A percentile compares a stretch with the other conserved stretches of the same genome.
phyloP scores from a whole-genome alignment of 2,113 vertebrate genomes.

The rabbit (Oryctolagus cuniculus) region DNA sequence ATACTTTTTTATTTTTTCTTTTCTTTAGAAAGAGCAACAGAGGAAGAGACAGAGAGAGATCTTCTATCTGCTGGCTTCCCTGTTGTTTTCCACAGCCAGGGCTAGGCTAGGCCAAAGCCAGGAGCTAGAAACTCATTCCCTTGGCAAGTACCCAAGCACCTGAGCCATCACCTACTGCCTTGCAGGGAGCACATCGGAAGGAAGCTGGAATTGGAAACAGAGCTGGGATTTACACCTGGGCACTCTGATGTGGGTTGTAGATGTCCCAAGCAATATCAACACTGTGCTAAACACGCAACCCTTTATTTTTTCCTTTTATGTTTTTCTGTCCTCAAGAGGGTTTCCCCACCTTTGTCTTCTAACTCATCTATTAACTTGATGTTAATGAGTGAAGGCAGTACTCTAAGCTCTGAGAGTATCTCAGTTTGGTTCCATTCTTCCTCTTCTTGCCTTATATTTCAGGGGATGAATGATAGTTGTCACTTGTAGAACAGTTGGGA shows the following conservation, averaged over 20 bases:
- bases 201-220: too few relatives aligned
- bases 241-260: too few relatives aligned
- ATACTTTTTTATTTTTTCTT: not conserved
- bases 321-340: not conserved
- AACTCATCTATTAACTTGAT: not conserved
- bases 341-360: constrained; percentile 21
- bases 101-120: too few relatives aligned
- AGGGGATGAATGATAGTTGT: not conserved
- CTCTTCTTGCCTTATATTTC: not conserved
- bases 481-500: not conserved
- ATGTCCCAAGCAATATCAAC: not conserved
- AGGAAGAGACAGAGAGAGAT: too few relatives aligned
- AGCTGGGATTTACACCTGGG: too few relatives aligned
- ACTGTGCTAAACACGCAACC: not conserved
- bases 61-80: too few relatives aligned
- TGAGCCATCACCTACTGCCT: too few relatives aligned
- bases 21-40: too few relatives aligned
- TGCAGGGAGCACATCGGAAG: too few relatives aligned
- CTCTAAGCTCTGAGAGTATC: not conserved
- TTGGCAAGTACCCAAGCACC: too few relatives aligned
- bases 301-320: not conserved
- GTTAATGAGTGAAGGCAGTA: not conserved
- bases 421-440: not conserved
- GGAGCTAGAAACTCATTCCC: too few relatives aligned
- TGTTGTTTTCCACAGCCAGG: too few relatives aligned